Percentiles rank a stretch among this genome's conserved stretches.
Evolutionary conservation across 2,797 vertebrate genomes (phyloP).

Genomic region (Pampus argenteus): DNA sequence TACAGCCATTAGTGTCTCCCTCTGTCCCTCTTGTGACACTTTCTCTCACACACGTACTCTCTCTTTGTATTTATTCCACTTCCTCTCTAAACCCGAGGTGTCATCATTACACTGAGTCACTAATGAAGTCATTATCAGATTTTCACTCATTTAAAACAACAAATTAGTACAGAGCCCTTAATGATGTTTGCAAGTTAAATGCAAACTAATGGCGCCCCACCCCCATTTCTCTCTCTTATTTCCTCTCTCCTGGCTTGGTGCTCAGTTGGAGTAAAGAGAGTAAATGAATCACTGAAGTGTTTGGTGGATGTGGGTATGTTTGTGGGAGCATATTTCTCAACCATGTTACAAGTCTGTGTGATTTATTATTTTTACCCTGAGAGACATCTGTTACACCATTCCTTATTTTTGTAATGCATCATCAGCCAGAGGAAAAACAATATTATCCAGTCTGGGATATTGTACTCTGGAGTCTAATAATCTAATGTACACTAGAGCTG

Average conservation of each 20-base stretch:
- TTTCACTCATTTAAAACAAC: constrained; percentile 83
- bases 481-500: constrained; percentile 81
- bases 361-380: constrained; percentile 85
- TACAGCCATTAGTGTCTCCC: constrained; percentile 28
- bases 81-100: constrained; percentile 64
- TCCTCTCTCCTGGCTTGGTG: constrained; percentile 55
- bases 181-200: constrained; percentile 84
- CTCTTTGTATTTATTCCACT: constrained; percentile 54
- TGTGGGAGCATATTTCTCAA: constrained; percentile 66
- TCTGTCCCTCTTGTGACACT: constrained; percentile 27
- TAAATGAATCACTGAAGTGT: constrained; percentile 80
- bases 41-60: constrained; percentile 15
- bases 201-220: constrained; percentile 71
- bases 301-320: constrained; percentile 63
- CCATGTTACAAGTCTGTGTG: constrained; percentile 75
- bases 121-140: constrained; percentile 88
- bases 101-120: constrained; percentile 76
- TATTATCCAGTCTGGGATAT: constrained; percentile 85
- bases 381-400: constrained; percentile 85
- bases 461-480: constrained; percentile 86
- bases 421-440: constrained; percentile 85
- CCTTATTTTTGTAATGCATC: constrained; percentile 88
- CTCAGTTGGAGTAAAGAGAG: constrained; percentile 68
- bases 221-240: constrained; percentile 63
- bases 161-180: constrained; percentile 81